Evolutionary conservation across 2,888 invertebrate genomes (phyloP).

Genomic region (Hemaris fuciformis): DNA sequence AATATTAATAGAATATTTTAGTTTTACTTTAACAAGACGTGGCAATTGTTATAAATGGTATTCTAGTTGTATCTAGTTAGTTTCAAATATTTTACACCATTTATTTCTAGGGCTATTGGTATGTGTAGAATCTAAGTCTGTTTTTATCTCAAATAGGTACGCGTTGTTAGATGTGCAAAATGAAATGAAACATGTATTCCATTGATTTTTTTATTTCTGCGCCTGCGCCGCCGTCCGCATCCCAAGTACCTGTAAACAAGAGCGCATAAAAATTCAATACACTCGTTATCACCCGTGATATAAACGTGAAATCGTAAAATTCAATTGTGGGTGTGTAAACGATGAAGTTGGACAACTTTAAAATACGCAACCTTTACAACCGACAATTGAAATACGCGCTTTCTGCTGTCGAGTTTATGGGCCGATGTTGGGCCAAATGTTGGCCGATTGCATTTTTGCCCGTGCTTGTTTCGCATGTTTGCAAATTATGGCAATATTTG

Average conservation of each 20-base stretch:
- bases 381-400: conserved; percentile 32
- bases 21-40: no score
- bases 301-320: conserved; percentile 48
- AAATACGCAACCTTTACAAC: conserved; percentile 40
- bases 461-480: no score
- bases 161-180: not conserved
- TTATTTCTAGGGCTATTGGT: no score
- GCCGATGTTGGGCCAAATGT: conserved; percentile 29
- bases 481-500: no score
- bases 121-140: not conserved
- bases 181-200: not conserved
- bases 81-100: no score
- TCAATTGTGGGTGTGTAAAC: conserved; percentile 52
- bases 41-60: no score
- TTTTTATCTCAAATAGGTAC: not conserved
- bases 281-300: conserved; percentile 40
- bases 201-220: not conserved
- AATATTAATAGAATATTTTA: no score
- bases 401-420: conserved; percentile 13
- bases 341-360: conserved; percentile 38
- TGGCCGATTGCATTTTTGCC: conserved; percentile 9
- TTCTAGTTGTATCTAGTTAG: no score
- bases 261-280: conserved; percentile 40
- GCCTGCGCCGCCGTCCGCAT: not conserved
- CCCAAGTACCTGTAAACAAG: conserved; percentile 36